Evolutionary conservation across 2,888 invertebrate genomes (phyloP).

Genomic region (Lapara coniferarum): DNA sequence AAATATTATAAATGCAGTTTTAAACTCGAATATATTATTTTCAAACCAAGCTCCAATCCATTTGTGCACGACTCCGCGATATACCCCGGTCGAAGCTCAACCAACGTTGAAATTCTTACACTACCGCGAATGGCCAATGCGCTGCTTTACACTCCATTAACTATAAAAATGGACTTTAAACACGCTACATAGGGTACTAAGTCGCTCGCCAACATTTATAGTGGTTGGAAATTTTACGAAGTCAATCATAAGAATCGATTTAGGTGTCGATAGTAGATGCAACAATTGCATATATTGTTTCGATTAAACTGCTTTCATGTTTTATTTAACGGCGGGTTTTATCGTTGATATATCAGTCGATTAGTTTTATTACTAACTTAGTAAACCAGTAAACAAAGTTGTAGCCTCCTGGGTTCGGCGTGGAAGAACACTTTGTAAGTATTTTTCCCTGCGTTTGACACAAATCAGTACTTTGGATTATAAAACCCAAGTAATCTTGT

Average conservation of each 20-base stretch:
- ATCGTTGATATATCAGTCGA: not conserved
- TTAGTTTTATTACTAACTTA: not conserved
- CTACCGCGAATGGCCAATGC: slow-evolving; percentile 47
- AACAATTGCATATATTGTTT: slow-evolving; percentile 42
- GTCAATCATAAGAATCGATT: slow-evolving; percentile 60
- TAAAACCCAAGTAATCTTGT: too few relatives aligned
- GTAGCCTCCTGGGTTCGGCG: too few relatives aligned
- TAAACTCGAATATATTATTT: not conserved
- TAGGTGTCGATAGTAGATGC: slow-evolving; percentile 43
- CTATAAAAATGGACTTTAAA: slow-evolving; percentile 34
- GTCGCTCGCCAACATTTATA: not conserved
- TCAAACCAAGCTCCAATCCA: not conserved
- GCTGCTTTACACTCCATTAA: slow-evolving; percentile 35
- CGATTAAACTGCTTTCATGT: slow-evolving; percentile 37
- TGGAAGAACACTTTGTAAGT: too few relatives aligned
- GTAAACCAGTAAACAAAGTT: too few relatives aligned
- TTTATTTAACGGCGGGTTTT: slow-evolving; percentile 30
- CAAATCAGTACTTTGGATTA: too few relatives aligned
- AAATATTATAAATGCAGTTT: not conserved
- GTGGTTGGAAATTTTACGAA: slow-evolving; percentile 34
- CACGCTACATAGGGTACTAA: not conserved
- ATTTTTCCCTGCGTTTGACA: too few relatives aligned
- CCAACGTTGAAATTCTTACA: slow-evolving; percentile 54
- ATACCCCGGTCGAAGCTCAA: slow-evolving; percentile 38
- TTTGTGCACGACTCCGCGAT: not conserved